Base-by-base conservation (phyloP, 2,888 invertebrate genomes). In the Pandemis cinnamomeana region DNA sequence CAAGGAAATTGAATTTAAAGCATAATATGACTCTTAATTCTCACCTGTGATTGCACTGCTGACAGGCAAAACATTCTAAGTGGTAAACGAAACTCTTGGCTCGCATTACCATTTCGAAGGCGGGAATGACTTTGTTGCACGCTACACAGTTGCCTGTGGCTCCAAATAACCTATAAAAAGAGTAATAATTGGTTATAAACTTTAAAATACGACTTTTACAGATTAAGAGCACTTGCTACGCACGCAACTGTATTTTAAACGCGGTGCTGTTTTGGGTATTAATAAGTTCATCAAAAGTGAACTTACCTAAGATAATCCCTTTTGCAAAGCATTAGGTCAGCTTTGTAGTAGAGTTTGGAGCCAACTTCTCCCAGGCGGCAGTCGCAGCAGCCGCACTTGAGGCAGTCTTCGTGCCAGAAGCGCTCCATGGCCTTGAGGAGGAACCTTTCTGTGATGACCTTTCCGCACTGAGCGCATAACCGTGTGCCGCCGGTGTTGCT, bases 71-170 rank as follows among this genome's bases (percentile, higher is more conserved):
- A 91, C 98, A 98, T 91, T 98, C 98, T 91, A 98, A 95, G 93
- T 98, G 98, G 94, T 98, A 98, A 79, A 98, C 98, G 91, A 98
- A 98, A 86, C 96, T 97, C 91, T 97, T 96, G 80, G 98, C 98
- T 89, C 98, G 95, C 98, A 98, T 98, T 84, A 98, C 98, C 98
- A 98, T 98, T 95, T 98, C 98, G 93, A 98, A 98, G 79, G 98
- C 98, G 77, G 98, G 98, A 91, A 98, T 98, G 88, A 97, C 97
- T 95, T 98, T 98, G 92, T 96, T 97, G 94, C 98, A 98, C 73
- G 98, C 98, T 81, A 98, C 97, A 91, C 98, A 98, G 91, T 97
- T 97, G 82, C 98, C 98, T 55, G 98, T 98, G 84, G 96, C 97
- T 80, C 98, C 98, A 87, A 98, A 98, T 94, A 98, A 96, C 95